Evolutionary conservation across 2,113 vertebrate genomes (phyloP), one percentile per base, ranked within the genome.

Genomic region (Ammodytes dubius): DNA sequence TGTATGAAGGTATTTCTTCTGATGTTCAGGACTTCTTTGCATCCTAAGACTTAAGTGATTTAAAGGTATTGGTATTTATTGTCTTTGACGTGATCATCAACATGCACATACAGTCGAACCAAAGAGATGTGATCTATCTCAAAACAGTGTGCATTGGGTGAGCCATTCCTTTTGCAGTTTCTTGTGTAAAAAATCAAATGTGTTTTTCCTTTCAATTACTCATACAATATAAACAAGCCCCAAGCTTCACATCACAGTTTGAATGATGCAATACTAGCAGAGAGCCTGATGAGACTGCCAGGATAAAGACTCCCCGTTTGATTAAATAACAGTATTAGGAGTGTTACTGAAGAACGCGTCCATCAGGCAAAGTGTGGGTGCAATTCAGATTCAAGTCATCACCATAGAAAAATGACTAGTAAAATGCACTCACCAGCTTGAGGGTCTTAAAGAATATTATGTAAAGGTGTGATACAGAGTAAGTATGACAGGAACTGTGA

Each of bases 341-440:
- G 14, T 59, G 53, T 79, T 70, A 63, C 27, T 27, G 27, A 27
- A 19, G 58, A 74, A 70, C 66, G 77, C 86, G 86, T 88, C 87
- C 88, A 84, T 93, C 93, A 93, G 88, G 88, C 57, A 85, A 64
- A 84, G 90, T 91, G 90, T 90, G 75, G 59, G 87, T 91, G 87
- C 71, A 49, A 35, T 57, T 74, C 17, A 35, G 39, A 77, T 53
- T n/a, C n/a, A 64, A 65, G 54, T 27, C 12, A 80, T 64, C 11
- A 14, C 60, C 46, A 58, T 37, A 70, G 76, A 4, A 47, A n/a
- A 47, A n/a, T 80, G 68, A 52, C 76, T 64, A 57, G 42, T 87
- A 84, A 85, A 85, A 80, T 68, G 69, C 84, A 92, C 93, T 95
- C 92, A 92, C 94, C 94, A 93, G 88, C 83, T 80, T 68, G 90